Conservation (phyloP, 2,113 vertebrate genomes). For the Microcebus lehilahytsara region DNA sequence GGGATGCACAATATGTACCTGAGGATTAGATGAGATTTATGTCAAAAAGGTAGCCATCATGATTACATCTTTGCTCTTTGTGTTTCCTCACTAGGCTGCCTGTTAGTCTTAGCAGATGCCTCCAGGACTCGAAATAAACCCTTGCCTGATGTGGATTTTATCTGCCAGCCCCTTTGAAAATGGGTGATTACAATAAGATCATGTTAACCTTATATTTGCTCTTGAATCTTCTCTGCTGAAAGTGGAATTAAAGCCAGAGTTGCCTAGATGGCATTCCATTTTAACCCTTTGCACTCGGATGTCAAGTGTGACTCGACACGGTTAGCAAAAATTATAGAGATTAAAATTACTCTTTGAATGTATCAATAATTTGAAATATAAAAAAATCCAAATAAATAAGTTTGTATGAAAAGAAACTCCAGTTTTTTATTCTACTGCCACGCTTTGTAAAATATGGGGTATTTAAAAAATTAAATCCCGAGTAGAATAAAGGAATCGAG, state of each 20-base stretch:
- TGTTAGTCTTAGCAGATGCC: neutral
- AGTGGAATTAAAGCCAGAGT: slow-evolving; percentile 9
- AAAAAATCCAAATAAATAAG: too few species aligned
- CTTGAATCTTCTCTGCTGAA: neutral
- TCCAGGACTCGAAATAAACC: neutral
- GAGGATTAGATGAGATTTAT: slow-evolving; percentile 13
- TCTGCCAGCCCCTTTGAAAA: neutral
- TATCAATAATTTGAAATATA: too few species aligned
- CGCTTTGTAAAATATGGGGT: too few species aligned
- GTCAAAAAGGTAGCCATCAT: neutral
- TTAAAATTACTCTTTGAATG: too few species aligned
- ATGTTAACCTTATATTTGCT: neutral
- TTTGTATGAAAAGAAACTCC: too few species aligned
- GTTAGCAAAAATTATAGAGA: too few species aligned
- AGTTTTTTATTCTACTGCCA: too few species aligned
- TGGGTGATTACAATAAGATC: neutral
- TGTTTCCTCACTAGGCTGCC: neutral
- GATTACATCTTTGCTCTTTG: neutral
- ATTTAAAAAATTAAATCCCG: too few species aligned
- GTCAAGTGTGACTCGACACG: too few species aligned
- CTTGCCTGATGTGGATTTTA: neutral
- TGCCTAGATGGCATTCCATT: neutral
- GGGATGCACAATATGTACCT: neutral
- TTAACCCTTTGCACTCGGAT: neutral
- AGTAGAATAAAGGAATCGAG: too few species aligned